Evolutionary conservation across 2,888 invertebrate genomes (phyloP).

Genomic region (Chouioia cunea): DNA sequence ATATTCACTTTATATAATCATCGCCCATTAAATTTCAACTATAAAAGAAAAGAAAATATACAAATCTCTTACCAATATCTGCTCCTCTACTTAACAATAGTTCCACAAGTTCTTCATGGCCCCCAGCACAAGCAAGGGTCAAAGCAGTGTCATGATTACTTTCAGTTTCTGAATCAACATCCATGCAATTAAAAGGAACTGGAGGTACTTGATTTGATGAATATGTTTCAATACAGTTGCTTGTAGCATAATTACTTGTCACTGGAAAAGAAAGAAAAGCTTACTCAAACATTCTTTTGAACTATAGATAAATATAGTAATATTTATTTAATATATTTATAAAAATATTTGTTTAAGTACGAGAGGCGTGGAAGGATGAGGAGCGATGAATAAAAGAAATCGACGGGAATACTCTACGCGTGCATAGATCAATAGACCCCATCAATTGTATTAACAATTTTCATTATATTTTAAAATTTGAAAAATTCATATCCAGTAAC

Average conservation of each 20-base stretch:
- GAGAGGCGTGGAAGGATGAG: no score
- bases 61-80: conserved; percentile 82
- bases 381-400: no score
- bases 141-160: conserved; percentile 99
- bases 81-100: conserved; percentile 92
- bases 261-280: conserved; percentile 17
- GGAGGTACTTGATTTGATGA: conserved; percentile 66
- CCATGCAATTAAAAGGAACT: conserved; percentile 81
- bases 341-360: no score
- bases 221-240: conserved; percentile 54
- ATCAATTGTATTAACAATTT: no score
- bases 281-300: no score
- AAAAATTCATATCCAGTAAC: no score
- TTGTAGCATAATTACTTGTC: conserved; percentile 56
- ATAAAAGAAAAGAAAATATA: no score
- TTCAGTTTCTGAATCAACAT: conserved; percentile 98
- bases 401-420: no score
- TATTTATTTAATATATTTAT: neutral
- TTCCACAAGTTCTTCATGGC: conserved; percentile 95
- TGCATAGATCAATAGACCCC: no score
- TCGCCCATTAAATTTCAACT: no score
- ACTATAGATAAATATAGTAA: neutral
- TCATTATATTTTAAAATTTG: no score
- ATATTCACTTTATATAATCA: no score
- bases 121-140: conserved; percentile 96